Conservation (phyloP, 2,113 vertebrate species). For the Alaudala cheleensis region DNA sequence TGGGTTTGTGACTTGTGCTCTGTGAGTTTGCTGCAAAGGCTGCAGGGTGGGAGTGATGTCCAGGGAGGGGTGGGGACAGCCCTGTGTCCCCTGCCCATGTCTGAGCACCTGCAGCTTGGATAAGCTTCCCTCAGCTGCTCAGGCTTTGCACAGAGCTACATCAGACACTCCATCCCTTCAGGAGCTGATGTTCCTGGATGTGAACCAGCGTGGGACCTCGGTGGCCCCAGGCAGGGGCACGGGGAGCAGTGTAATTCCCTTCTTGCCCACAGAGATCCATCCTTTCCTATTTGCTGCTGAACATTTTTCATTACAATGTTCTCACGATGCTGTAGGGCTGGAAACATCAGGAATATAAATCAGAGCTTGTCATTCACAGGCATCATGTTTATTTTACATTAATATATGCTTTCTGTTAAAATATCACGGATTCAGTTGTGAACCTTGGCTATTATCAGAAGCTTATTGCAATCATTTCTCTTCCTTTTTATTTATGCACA, state of each 20-base stretch:
- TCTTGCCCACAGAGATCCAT: slow-evolving; percentile 57
- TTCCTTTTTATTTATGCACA: neutral
- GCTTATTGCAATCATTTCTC: neutral
- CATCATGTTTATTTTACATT: neutral
- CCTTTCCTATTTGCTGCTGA: slow-evolving; percentile 38
- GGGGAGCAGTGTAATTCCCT: slow-evolving; percentile 22
- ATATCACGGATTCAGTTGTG: neutral
- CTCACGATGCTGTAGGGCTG: slow-evolving; percentile 70
- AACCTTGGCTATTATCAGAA: neutral
- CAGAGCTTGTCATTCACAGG: neutral
- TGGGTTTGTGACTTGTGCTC: rapidly evolving
- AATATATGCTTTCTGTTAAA: neutral
- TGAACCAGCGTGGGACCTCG: rapidly evolving
- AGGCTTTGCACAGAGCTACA: neutral
- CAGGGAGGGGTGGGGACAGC: no score
- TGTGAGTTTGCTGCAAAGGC: neutral
- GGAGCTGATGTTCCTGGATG: neutral
- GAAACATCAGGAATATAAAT: slow-evolving; percentile 68
- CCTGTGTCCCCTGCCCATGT: neutral
- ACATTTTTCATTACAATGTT: slow-evolving; percentile 40
- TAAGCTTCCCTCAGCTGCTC: neutral
- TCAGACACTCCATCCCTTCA: neutral
- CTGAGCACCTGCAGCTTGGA: neutral
- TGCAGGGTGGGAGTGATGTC: neutral
- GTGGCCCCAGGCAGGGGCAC: neutral